phyloP scores from a whole-genome alignment of 2,888 invertebrate genomes.

The Stegophylla sp. region DNA sequence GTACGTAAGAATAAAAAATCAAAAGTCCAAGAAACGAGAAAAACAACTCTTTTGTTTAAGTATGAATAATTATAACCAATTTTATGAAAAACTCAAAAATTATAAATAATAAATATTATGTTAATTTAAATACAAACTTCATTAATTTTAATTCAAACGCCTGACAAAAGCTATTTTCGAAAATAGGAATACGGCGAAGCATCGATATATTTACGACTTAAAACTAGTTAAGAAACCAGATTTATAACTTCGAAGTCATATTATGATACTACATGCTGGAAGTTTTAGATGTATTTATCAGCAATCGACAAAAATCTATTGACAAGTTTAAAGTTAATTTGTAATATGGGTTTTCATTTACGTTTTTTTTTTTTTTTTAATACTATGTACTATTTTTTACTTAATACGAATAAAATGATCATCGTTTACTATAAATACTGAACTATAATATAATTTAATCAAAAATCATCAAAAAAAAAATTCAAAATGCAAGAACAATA shows the following conservation, averaged over 20 bases:
- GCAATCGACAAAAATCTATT: too few species aligned
- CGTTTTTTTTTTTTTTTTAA: neutral
- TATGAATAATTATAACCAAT: neutral
- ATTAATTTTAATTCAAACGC: neutral
- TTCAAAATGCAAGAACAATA: too few species aligned
- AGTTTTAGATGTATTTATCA: too few species aligned
- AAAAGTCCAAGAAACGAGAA: neutral
- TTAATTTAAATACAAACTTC: neutral
- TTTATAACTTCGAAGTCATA: too few species aligned
- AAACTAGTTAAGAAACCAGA: too few species aligned
- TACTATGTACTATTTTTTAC: neutral
- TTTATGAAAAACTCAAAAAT: neutral
- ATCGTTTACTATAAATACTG: too few species aligned
- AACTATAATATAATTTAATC: too few species aligned
- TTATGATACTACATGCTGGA: too few species aligned
- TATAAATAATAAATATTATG: neutral
- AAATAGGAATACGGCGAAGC: neutral
- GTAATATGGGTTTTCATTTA: neutral
- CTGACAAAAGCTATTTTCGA: neutral
- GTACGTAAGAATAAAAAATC: neutral
- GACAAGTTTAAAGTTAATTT: neutral
- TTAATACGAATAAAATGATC: neutral
- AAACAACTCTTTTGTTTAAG: neutral
- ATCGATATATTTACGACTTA: neutral
- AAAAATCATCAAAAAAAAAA: too few species aligned